A percentile compares a stretch with the other conserved stretches of the same genome.
phyloP scores from a whole-genome alignment of 2,113 vertebrate species.

The Nematolebias whitei region DNA sequence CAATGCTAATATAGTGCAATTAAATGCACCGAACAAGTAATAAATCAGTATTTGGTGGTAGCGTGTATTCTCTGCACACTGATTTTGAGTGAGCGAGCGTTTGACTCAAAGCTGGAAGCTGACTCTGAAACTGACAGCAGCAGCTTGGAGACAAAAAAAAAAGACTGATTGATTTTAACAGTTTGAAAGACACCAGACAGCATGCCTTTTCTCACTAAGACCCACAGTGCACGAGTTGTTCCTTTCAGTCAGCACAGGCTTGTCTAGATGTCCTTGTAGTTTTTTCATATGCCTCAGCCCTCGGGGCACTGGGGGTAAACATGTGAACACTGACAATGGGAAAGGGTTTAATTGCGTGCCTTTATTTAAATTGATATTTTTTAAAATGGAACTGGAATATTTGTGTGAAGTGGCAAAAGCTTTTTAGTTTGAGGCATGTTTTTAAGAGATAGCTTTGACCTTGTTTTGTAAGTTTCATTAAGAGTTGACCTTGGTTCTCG shows the following conservation, averaged over 20 bases:
- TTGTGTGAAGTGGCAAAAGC: not conserved
- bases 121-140: not conserved
- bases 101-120: not conserved
- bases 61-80: not conserved
- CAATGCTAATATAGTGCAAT: not conserved
- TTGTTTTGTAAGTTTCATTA: not conserved
- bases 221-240: not conserved
- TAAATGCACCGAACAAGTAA: not conserved
- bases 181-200: not conserved
- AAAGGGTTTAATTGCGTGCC: not conserved
- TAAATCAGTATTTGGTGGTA: not conserved
- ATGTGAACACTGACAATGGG: not conserved
- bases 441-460: slow-evolving; percentile 9
- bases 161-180: slow-evolving; percentile 1
- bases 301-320: not conserved
- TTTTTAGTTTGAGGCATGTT: not conserved
- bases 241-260: not conserved
- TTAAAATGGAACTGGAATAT: not conserved
- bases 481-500: slow-evolving; percentile 2
- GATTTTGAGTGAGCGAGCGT: not conserved
- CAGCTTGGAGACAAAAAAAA: not conserved
- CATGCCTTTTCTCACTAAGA: not conserved
- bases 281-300: not conserved
- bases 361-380: not conserved
- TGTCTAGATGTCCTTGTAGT: slow-evolving; percentile 1